Conservation (phyloP, 2,797 vertebrate genomes). For the Chiroxiphia lanceolata region DNA sequence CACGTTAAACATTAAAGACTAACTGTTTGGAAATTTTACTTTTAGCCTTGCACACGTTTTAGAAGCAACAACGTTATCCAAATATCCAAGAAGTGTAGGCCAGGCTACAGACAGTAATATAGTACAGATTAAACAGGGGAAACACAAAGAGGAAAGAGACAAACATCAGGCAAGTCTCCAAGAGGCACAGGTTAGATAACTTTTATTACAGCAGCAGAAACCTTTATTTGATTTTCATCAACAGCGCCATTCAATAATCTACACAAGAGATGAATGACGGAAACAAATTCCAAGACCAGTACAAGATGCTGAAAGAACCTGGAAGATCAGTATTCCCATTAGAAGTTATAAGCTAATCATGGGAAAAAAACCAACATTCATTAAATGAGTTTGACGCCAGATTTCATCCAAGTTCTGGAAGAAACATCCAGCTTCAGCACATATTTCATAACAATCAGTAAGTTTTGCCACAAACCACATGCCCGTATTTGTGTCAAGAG, state of each 20-base stretch:
- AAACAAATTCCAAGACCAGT: slow-evolving; percentile 31
- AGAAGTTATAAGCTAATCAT: not conserved
- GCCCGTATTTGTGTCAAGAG: not conserved
- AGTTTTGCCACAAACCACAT: not conserved
- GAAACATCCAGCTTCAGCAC: slow-evolving; percentile 12
- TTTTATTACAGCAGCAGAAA: slow-evolving; percentile 49
- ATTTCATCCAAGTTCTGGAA: slow-evolving; percentile 20
- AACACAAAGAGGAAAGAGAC: slow-evolving; percentile 48
- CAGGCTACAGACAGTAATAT: not conserved
- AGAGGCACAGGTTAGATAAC: slow-evolving; percentile 24
- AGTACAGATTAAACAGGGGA: slow-evolving; percentile 4
- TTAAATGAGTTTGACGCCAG: not conserved
- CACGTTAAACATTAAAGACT: not conserved
- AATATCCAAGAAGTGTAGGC: not conserved
- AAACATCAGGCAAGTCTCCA: slow-evolving; percentile 51
- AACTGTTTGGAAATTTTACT: not conserved
- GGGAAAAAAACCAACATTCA: not conserved
- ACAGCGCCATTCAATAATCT: slow-evolving; percentile 33
- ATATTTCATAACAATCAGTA: not conserved
- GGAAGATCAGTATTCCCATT: slow-evolving; percentile 20
- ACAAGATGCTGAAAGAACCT: slow-evolving; percentile 16
- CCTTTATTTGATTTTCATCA: slow-evolving; percentile 55
- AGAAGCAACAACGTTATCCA: not conserved
- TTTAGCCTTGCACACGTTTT: not conserved
- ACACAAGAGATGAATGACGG: slow-evolving; percentile 9